Base-by-base conservation (phyloP, 1,140 invertebrate genomes). In the Dryas iulia region DNA sequence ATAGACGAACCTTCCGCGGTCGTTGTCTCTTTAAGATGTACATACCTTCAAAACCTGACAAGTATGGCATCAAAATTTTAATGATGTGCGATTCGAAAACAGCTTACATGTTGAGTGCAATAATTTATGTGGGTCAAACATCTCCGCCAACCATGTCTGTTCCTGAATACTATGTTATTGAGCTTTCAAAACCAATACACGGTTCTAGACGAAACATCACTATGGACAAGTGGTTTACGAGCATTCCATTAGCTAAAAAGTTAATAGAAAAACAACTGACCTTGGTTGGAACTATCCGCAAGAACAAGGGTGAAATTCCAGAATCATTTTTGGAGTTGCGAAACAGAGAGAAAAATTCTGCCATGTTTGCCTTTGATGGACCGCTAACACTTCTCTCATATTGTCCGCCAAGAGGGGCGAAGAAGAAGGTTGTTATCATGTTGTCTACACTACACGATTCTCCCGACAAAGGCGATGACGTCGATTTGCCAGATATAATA, bases 1-100 rank as follows among this genome's bases (percentile, higher is more conserved):
- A 81, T 91, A 25, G 90, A 93, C 71, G 86, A 93, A 72, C 64
- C 10, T 92, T 90, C 70, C 58, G 84, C 59, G 92, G 90, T 24
- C 66, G 80, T 23, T 92, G 87, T 77, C 26, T 24, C n/a, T 92
- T 92, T 59, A 52, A 77, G 30, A 83, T 89, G 64, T 92, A 90
- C 26, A 28, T 28, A 28, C 70, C 64, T 6, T 63, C 21, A 18
- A 72, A 72, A 25, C 53, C 59, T 53, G 57, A 66, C 66, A 71
- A 66, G 31, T 66, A 71, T 26, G 69, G 62, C 1, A 31, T 71
- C 30, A 72, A 72, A 72, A 63, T 63, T 26, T 35, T 73, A 18
- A 54, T 66, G 39, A 31, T 72, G 2, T 70, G 67, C 57, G 70
- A 70, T 59, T 30, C 67, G 5, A 70, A 76, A 28, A 70, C 66